phyloP scores from a whole-genome alignment of 2,888 invertebrate species.

The Sialis lutaria region DNA sequence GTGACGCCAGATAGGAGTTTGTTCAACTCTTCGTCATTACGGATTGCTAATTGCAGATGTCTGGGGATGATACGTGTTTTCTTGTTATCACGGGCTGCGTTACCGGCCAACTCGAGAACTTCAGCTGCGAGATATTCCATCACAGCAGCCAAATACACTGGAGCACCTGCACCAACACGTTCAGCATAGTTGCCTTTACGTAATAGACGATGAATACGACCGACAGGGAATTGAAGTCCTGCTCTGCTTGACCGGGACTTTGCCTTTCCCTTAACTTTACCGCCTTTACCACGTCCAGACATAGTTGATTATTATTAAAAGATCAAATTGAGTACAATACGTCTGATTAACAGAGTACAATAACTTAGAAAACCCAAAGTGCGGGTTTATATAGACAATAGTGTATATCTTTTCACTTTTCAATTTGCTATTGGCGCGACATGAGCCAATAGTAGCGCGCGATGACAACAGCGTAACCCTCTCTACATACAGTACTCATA shows the following conservation, averaged over 20 bases:
- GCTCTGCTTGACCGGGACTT: conserved; percentile 35
- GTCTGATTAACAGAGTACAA: no score
- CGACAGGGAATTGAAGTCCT: conserved; percentile 40
- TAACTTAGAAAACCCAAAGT: no score
- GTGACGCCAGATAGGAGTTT: conserved; percentile 60
- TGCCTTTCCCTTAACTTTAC: conserved; percentile 26
- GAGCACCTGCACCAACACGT: conserved; percentile 34
- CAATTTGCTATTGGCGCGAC: no score
- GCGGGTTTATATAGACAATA: no score
- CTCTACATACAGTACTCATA: no score
- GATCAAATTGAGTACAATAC: neutral
- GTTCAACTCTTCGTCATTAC: conserved; percentile 70
- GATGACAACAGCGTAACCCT: no score
- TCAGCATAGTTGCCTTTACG: conserved; percentile 44
- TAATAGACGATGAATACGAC: conserved; percentile 38
- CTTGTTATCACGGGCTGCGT: conserved; percentile 50
- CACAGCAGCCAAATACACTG: conserved; percentile 36
- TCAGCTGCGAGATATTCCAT: conserved; percentile 54
- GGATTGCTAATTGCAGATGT: conserved; percentile 61
- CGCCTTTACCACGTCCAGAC: conserved; percentile 25
- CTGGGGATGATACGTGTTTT: conserved; percentile 58
- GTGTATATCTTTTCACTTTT: no score
- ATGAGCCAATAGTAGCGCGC: no score
- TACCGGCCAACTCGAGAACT: conserved; percentile 46
- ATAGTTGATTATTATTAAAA: conserved; percentile 16